phyloP scores from a whole-genome alignment of 2,113 vertebrate genomes.

The Syrmaticus mikado region DNA sequence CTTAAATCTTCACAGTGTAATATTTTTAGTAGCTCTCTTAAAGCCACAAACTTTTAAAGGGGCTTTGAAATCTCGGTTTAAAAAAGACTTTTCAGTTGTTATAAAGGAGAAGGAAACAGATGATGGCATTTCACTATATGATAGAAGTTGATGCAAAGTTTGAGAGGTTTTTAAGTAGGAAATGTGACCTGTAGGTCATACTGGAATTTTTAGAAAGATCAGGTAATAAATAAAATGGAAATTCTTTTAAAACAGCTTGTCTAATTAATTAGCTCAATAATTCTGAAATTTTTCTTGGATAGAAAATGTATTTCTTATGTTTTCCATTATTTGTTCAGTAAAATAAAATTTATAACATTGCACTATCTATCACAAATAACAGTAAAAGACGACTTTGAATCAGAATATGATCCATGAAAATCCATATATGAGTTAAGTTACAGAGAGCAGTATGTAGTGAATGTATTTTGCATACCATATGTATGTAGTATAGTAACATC shows the following conservation, averaged over 20 bases:
- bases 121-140: background rate
- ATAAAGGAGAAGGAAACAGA: background rate
- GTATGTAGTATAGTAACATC: background rate
- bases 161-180: background rate
- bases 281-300: background rate
- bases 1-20: background rate
- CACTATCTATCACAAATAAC: background rate
- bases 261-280: background rate
- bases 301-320: background rate
- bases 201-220: background rate
- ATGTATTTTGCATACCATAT: background rate
- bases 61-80: background rate
- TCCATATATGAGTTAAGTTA: background rate
- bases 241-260: background rate
- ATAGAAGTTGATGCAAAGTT: background rate
- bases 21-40: background rate
- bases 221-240: background rate
- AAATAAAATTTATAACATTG: background rate
- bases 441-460: background rate
- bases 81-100: background rate
- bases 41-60: background rate
- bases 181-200: background rate
- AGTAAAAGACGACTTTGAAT: background rate
- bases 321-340: background rate
- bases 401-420: background rate